These are phyloP conservation scores for Spongia lamella DNA, from an alignment of 37 sponge, comb jelly and placozoan species.

Conservation along the genomic window DNA sequence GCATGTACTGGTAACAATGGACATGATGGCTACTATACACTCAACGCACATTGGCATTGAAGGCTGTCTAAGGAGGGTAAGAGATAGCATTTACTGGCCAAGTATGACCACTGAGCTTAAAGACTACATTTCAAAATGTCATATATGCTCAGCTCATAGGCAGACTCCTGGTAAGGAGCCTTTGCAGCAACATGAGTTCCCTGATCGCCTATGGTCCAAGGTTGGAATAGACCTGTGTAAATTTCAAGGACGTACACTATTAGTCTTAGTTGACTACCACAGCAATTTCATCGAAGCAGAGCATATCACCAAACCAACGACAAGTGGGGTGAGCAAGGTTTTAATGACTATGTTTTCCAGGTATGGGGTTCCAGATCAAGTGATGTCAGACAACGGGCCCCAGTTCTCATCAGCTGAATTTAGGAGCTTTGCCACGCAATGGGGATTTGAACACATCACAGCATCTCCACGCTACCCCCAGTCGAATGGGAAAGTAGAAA, in stretches of 20 bases:
- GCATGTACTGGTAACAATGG: neutral
- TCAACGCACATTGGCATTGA: too few relatives aligned
- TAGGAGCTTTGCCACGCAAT: conserved; percentile 20
- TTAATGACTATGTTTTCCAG: conserved; percentile 15
- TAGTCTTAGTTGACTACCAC: neutral
- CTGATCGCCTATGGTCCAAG: conserved; percentile 22
- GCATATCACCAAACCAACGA: neutral
- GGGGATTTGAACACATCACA: conserved; percentile 27
- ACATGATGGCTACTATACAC: neutral
- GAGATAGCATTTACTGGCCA: conserved; percentile 44
- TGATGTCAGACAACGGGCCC: conserved; percentile 34
- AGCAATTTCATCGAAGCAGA: neutral
- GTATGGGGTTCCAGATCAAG: conserved; percentile 24
- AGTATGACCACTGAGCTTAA: conserved; percentile 10
- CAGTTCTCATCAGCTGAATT: conserved; percentile 43
- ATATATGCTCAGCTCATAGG: conserved; percentile 3
- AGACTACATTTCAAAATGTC: conserved; percentile 21
- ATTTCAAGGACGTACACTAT: neutral
- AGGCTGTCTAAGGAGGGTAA: conserved; percentile 4
- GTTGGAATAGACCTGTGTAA: conserved; percentile 9
- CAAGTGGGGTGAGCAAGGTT: neutral
- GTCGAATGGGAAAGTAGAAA: conserved; percentile 56
- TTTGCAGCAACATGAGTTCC: conserved; percentile 27
- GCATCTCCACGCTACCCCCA: conserved; percentile 32
- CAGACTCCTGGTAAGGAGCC: conserved; percentile 1